Evolutionary conservation across 1,140 invertebrate genomes (phyloP).

Genomic region (Bombus huntii): DNA sequence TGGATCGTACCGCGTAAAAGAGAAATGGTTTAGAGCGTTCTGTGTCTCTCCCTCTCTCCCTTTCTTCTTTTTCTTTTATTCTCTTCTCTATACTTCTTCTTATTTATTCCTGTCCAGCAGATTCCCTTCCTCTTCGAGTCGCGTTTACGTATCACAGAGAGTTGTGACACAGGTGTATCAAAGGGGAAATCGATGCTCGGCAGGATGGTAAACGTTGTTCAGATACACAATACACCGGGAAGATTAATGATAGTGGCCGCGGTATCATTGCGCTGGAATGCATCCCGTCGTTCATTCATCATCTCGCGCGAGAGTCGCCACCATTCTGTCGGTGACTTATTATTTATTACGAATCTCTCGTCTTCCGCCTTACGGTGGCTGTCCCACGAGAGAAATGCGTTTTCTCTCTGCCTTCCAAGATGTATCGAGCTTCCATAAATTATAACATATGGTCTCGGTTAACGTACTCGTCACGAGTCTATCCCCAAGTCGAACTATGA

Average conservation of each 20-base stretch:
- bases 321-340: conserved; percentile 43
- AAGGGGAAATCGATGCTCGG: conserved; percentile 37
- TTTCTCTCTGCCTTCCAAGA: conserved; percentile 8
- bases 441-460: neutral
- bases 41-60: neutral
- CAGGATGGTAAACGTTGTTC: conserved; percentile 42
- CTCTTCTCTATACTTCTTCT: neutral
- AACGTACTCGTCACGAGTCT: conserved; percentile 10
- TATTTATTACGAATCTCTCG: conserved; percentile 60
- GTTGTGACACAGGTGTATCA: conserved; percentile 34
- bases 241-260: conserved; percentile 50
- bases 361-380: conserved; percentile 2
- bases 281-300: conserved; percentile 57
- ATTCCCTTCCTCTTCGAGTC: neutral
- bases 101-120: neutral
- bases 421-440: conserved; percentile 33
- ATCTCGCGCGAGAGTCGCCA: conserved; percentile 46
- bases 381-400: conserved; percentile 1
- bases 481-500: neutral
- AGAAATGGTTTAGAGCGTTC: neutral
- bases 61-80: neutral
- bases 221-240: conserved; percentile 18
- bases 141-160: conserved; percentile 3
- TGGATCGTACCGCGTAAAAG: neutral
- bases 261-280: conserved; percentile 51